These are phyloP conservation scores for Netelia melanura DNA, from an alignment of 2,888 invertebrate species.

Conservation along the genomic window DNA sequence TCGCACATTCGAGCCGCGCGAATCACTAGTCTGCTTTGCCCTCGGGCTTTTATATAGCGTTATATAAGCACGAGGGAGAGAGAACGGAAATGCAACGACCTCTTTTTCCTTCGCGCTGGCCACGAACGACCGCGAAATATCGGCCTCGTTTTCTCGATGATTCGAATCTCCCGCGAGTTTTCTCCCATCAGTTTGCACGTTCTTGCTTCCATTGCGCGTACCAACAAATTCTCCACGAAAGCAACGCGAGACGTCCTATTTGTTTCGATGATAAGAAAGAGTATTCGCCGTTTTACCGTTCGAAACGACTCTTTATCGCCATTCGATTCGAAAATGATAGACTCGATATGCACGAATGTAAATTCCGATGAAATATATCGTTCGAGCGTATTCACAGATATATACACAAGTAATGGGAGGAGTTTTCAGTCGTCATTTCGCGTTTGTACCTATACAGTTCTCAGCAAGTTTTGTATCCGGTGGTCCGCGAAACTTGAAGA, in stretches of 20 bases:
- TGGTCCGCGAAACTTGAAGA: conserved; percentile 54
- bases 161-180: conserved; percentile 4
- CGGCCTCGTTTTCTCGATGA: background rate
- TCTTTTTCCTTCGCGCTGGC: background rate
- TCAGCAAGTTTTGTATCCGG: background rate
- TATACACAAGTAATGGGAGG: background rate
- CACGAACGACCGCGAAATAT: conserved; percentile 20
- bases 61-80: conserved; percentile 10
- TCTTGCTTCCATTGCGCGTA: background rate
- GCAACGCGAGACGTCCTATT: too few species aligned
- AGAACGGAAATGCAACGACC: conserved; percentile 22
- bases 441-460: conserved; percentile 15
- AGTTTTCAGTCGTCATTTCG: background rate
- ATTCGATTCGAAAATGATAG: background rate
- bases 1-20: conserved; percentile 17
- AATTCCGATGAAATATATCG: background rate
- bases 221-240: too few species aligned
- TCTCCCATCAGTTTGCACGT: background rate
- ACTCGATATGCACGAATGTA: background rate
- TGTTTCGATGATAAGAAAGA: too few species aligned
- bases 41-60: conserved; percentile 22
- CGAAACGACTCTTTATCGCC: too few species aligned
- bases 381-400: background rate
- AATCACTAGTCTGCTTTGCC: conserved; percentile 27
- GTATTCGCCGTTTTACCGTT: too few species aligned